Evolutionary conservation across 2,113 vertebrate species (phyloP).

Genomic region (Spermophilus dauricus): DNA sequence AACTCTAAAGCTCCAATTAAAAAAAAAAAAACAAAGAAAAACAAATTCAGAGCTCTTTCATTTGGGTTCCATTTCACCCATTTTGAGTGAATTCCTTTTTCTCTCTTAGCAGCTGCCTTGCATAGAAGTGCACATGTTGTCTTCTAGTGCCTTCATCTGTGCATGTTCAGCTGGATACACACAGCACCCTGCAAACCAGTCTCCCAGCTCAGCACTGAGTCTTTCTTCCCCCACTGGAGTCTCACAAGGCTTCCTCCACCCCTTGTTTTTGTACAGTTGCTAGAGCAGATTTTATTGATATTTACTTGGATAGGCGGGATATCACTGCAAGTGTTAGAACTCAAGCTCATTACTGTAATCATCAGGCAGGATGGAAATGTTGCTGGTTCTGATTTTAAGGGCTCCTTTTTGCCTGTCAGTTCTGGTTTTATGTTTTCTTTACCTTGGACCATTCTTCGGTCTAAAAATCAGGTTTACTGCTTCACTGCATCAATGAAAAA

Average conservation of each 20-base stretch:
- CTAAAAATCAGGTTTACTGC: neutral
- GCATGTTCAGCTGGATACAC: neutral
- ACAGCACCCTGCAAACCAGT: neutral
- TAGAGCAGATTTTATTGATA: neutral
- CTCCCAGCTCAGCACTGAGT: neutral
- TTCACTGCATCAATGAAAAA: neutral
- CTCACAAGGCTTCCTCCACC: neutral
- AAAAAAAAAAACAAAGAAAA: no score
- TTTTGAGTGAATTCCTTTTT: neutral
- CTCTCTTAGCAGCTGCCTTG: neutral
- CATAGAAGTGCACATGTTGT: neutral
- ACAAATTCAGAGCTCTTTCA: neutral
- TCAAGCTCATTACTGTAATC: neutral
- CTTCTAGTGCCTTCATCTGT: neutral
- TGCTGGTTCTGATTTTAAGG: neutral
- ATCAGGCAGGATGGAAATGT: neutral
- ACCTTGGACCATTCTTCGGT: neutral
- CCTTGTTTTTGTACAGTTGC: neutral
- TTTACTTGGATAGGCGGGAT: neutral
- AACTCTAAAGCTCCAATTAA: no score
- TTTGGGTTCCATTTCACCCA: neutral
- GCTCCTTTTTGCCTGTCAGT: neutral
- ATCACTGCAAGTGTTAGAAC: neutral
- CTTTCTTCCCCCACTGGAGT: neutral
- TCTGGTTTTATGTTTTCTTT: neutral